phyloP scores from a whole-genome alignment of 1,140 invertebrate species.

The Coboldia fuscipes region DNA sequence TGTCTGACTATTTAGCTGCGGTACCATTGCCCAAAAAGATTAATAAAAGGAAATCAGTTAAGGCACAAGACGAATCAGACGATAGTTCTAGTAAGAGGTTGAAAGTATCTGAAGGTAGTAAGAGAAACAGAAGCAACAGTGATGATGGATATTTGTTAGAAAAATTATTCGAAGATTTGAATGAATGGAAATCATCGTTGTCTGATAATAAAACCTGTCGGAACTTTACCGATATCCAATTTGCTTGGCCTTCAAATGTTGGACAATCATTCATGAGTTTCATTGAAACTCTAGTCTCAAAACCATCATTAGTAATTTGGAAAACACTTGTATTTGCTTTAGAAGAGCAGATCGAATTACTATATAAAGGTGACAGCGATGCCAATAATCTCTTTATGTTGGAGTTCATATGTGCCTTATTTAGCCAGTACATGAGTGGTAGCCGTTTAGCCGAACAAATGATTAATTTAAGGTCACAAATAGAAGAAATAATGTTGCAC shows the following conservation, averaged over 20 bases:
- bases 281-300: constrained; percentile 11
- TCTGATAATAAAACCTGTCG: no score
- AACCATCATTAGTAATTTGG: constrained; percentile 18
- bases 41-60: no score
- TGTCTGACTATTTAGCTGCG: constrained; percentile 9
- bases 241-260: constrained; percentile 11
- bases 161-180: not conserved
- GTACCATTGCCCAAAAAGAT: not conserved
- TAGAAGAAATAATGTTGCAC: constrained; percentile 1
- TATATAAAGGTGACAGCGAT: not conserved
- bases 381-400: constrained; percentile 7
- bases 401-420: constrained; percentile 12
- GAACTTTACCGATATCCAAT: constrained; percentile 3
- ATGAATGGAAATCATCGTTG: no score
- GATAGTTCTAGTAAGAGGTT: not conserved
- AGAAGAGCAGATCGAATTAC: constrained; percentile 8
- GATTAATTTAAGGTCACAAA: constrained; percentile 5
- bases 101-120: constrained; percentile 4
- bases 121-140: not conserved
- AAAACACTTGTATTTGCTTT: constrained; percentile 12
- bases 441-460: constrained; percentile 12
- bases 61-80: not conserved
- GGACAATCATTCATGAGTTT: constrained; percentile 13
- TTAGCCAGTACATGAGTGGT: constrained; percentile 14
- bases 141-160: not conserved